Conservation (phyloP, 2,797 vertebrate genomes). For the Lepus oiostolus region DNA sequence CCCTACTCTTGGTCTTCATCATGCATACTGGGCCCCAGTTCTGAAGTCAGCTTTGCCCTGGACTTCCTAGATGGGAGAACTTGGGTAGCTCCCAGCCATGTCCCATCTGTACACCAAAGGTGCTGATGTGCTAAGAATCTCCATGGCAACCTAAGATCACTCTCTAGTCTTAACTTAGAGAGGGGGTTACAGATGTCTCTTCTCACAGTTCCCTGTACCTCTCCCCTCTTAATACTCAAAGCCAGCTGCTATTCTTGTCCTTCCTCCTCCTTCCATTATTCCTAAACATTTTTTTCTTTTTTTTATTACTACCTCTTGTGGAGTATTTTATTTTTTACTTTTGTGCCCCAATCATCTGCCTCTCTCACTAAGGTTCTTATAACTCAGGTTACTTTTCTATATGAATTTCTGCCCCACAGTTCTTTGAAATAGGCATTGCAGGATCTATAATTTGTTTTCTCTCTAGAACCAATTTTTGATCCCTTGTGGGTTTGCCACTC, state of each 20-base stretch:
- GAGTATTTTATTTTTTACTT: not conserved
- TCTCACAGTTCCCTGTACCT: not conserved
- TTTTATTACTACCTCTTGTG: not conserved
- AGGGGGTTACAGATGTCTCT: not conserved
- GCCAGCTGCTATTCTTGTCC: not conserved
- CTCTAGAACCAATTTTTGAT: not conserved
- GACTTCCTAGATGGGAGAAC: not conserved
- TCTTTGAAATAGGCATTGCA: not conserved
- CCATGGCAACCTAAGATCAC: not conserved
- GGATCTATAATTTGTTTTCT: not conserved
- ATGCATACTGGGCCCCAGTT: not conserved
- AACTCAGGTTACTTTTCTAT: not conserved
- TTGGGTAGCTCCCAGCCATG: rapidly evolving
- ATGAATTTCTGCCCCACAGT: not conserved
- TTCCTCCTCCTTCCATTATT: not conserved
- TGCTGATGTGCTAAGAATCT: not conserved
- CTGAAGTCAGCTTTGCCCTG: not conserved
- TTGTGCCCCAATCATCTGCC: not conserved
- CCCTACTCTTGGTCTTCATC: not conserved
- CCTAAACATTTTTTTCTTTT: not conserved
- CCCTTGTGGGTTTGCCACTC: not conserved
- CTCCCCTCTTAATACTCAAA: not conserved
- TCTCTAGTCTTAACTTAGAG: not conserved
- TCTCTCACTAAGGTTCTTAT: not conserved
- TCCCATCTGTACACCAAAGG: not conserved